A percentile compares a stretch with the other conserved stretches of the same genome.
phyloP scores from a whole-genome alignment of 2,113 vertebrate genomes.

The Penelope pileata region DNA sequence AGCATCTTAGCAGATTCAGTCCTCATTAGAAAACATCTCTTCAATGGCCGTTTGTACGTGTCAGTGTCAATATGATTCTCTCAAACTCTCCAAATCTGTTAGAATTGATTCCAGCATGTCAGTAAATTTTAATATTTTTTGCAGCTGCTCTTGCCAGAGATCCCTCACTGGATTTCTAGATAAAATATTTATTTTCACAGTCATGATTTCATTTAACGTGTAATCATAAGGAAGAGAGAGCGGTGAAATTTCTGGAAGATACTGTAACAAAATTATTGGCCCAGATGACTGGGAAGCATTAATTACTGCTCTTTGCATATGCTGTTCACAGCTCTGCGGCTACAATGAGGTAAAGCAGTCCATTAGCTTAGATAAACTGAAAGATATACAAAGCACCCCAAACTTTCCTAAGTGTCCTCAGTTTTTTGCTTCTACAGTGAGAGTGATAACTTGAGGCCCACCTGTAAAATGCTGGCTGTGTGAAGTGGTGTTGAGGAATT shows the following conservation, averaged over 20 bases:
- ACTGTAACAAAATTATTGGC: background rate
- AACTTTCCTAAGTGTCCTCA: background rate
- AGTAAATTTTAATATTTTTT: background rate
- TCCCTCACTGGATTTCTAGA: background rate
- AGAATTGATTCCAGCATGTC: background rate
- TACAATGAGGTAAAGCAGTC: background rate
- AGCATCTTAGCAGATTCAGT: background rate
- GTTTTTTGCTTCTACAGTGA: background rate
- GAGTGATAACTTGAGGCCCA: background rate
- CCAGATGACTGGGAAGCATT: background rate
- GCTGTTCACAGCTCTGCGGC: background rate
- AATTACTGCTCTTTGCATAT: background rate
- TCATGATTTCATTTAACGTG: background rate
- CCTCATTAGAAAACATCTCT: background rate
- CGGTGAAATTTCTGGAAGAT: background rate
- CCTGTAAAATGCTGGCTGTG: background rate
- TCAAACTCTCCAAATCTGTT: background rate
- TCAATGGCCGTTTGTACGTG: background rate
- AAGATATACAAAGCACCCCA: background rate
- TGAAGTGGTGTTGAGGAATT: background rate
- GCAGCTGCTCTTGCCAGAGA: background rate
- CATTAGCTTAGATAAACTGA: background rate
- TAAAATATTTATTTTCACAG: background rate
- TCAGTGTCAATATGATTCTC: background rate
- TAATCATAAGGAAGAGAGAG: background rate